phyloP scores from a whole-genome alignment of 2,113 vertebrate genomes.

The Tragelaphus scriptus region DNA sequence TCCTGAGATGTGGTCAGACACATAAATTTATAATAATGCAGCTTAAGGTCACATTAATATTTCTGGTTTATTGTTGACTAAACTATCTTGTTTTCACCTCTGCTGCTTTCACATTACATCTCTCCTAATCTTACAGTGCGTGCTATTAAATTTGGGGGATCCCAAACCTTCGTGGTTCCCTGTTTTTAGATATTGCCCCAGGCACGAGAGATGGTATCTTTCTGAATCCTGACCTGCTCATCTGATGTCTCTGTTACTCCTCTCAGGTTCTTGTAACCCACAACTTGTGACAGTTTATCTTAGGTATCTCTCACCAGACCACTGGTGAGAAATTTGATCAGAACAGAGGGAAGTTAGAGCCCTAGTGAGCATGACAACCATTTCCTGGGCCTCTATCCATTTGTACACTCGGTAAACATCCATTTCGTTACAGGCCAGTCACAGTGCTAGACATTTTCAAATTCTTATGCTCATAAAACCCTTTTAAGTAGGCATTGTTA shows the following conservation, averaged over 20 bases:
- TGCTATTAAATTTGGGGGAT: neutral
- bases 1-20: neutral
- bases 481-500: neutral
- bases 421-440: neutral
- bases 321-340: neutral
- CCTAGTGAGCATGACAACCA: neutral
- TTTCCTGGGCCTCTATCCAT: neutral
- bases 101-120: neutral
- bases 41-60: neutral
- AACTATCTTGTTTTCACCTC: neutral
- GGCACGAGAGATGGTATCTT: neutral
- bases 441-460: neutral
- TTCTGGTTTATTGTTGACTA: conserved; percentile 13
- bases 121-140: neutral
- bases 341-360: neutral
- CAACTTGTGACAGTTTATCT: neutral
- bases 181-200: neutral
- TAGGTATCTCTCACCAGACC: neutral
- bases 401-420: neutral
- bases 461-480: neutral
- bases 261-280: neutral
- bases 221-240: neutral
- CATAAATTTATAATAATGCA: neutral
- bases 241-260: neutral
- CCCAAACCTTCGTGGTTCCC: neutral